Base-by-base conservation (phyloP, 2,888 invertebrate genomes). In the Torymus texanus region DNA sequence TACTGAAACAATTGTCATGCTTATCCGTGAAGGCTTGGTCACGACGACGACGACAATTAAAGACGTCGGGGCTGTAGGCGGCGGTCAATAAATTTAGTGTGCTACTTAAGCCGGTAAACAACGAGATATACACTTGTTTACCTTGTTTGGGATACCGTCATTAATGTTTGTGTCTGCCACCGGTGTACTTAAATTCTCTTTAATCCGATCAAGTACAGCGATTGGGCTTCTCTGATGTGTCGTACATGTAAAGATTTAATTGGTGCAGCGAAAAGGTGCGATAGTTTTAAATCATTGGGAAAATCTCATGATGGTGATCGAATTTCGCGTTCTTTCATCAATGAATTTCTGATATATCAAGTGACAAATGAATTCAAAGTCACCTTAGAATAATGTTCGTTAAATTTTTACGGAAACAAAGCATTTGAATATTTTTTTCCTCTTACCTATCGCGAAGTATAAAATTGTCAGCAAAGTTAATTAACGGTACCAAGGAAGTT, bases 1-100 rank as follows among this genome's bases (percentile, higher is more conserved):
- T 62, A 18, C 50, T n/a, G 61, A 4, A 29, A 55, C 29, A 68
- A 68, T 75, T 61, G 68, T 70, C 68, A 62, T 62, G 56, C 55
- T 68, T 68, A 50, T 75, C 56, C 14, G n/a, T n/a, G 68, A 75
- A 55, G 62, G 75, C 75, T 75, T 68, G 53, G 68, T 56, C 75
- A 53, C 13, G 65, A 10, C 56, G 66, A 53, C 13, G 65, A 10
- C 56, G 66, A 58, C 65, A 74, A 66, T 74, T 74, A 58, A 58
- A 74, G 21, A 29, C 56, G 73, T 73, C 56, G 41, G 41, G 41
- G 51, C 50, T 51, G 56, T 74, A 74, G 50, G 74, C 50, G 51
- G 10, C 50, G 62, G 41, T 55, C 55, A 62, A 63, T 72, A 16
- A 53, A 55, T 72, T 65, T 73, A n/a, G 1, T 21, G n/a, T 53